Conservation (phyloP, 1,140 invertebrate genomes). For the Heliconius himera region DNA sequence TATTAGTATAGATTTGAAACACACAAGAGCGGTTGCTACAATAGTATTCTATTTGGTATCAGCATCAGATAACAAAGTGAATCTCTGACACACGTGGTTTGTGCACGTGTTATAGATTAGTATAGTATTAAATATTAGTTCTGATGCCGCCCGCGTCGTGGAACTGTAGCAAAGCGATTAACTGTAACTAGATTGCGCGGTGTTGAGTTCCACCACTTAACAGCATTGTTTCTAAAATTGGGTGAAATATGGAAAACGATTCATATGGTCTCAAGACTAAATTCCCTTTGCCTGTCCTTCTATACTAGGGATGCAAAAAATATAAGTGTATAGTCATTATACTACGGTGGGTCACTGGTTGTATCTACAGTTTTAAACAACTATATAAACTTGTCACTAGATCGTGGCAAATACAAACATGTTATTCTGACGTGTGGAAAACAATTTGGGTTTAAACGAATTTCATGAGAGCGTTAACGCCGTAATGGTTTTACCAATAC, state of each 20-base stretch:
- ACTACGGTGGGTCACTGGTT: no score
- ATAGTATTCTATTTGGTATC: background rate
- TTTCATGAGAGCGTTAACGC: constrained; percentile 13
- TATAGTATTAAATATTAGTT: background rate
- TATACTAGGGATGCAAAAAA: no score
- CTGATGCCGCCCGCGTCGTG: background rate
- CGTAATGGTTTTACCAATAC: constrained; percentile 25
- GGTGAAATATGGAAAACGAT: background rate
- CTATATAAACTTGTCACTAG: background rate
- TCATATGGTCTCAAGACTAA: no score
- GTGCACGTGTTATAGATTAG: background rate
- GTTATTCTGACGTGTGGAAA: background rate
- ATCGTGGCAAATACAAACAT: background rate
- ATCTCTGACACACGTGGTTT: background rate
- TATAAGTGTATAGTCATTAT: no score
- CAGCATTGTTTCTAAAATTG: no score
- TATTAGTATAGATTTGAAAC: no score
- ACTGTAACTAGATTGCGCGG: no score
- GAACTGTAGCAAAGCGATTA: no score
- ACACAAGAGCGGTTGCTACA: background rate
- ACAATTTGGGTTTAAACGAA: constrained; percentile 11
- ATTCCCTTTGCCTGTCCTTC: no score
- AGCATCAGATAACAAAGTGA: background rate
- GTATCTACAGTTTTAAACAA: background rate
- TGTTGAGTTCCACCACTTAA: no score